phyloP scores from a whole-genome alignment of 2,113 vertebrate species.

The Clupea harengus region DNA sequence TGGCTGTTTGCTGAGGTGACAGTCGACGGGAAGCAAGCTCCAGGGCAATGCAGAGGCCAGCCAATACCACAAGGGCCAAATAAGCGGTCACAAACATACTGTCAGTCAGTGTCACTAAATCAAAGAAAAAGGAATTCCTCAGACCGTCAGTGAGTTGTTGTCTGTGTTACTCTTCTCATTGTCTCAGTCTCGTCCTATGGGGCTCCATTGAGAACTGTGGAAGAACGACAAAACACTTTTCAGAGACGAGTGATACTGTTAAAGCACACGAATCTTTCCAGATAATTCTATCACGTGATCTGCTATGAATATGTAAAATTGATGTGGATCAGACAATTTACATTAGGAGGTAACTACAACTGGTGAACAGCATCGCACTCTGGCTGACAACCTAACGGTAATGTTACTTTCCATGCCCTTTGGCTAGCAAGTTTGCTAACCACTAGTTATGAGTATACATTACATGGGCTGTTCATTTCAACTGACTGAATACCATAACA shows the following conservation, averaged over 20 bases:
- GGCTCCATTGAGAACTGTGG: not conserved
- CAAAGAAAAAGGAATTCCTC: not conserved
- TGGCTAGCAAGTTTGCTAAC: not conserved
- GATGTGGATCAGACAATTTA: no score
- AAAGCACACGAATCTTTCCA: no score
- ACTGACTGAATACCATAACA: not conserved
- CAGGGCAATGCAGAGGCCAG: conserved; percentile 74
- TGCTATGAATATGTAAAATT: no score
- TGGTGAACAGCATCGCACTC: no score
- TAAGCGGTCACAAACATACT: conserved; percentile 85
- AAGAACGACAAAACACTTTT: not conserved
- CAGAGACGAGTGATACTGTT: not conserved
- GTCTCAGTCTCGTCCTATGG: not conserved
- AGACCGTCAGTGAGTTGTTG: not conserved
- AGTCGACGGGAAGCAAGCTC: conserved; percentile 81
- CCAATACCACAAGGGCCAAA: conserved; percentile 74
- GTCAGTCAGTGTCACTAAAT: conserved; percentile 18
- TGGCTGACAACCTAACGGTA: not conserved
- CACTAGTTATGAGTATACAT: not conserved
- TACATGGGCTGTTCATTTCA: not conserved
- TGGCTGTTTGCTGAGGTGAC: conserved; percentile 53
- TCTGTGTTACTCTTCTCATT: not conserved
- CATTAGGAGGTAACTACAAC: no score
- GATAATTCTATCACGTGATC: no score
- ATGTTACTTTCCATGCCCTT: not conserved